Percentiles rank a stretch among this genome's conserved stretches.
These are phyloP conservation scores for Trachelus troglodyta DNA, from an alignment of 2,888 invertebrate genomes.

Conservation along the genomic window DNA sequence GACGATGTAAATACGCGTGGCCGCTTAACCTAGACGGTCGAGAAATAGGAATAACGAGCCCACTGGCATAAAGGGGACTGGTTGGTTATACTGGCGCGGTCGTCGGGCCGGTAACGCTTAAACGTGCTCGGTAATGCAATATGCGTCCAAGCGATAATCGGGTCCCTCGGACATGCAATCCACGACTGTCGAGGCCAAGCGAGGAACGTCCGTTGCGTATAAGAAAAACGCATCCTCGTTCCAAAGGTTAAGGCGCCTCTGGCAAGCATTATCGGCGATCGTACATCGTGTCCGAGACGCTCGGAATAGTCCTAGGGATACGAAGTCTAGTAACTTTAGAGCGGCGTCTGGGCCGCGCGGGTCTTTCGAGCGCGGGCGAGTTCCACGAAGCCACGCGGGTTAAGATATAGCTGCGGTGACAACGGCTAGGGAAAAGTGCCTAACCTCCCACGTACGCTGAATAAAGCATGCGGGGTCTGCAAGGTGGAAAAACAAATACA, in stretches of 20 bases:
- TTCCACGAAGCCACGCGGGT: neutral
- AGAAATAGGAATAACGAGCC: neutral
- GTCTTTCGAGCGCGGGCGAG: neutral
- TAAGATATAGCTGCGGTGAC: neutral
- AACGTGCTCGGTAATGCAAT: neutral
- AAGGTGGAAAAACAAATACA: neutral
- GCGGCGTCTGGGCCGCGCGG: neutral
- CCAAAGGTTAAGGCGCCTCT: neutral
- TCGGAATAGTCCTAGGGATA: neutral
- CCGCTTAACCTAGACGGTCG: neutral
- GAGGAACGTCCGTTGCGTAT: neutral
- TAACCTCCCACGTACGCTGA: neutral
- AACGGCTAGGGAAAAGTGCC: neutral
- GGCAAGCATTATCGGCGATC: neutral
- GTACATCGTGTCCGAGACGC: neutral
- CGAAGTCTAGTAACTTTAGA: neutral
- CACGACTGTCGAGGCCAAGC: neutral
- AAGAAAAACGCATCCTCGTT: neutral
- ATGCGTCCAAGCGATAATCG: neutral
- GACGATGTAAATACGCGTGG: neutral
- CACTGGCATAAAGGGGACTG: neutral
- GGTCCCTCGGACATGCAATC: neutral
- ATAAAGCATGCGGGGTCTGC: neutral
- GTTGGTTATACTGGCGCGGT: neutral
- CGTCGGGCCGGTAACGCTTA: neutral